A percentile compares a stretch with the other conserved stretches of the same genome.
Evolutionary conservation across 2,113 vertebrate genomes (phyloP).

Genomic region (Aptenodytes forsteri): DNA sequence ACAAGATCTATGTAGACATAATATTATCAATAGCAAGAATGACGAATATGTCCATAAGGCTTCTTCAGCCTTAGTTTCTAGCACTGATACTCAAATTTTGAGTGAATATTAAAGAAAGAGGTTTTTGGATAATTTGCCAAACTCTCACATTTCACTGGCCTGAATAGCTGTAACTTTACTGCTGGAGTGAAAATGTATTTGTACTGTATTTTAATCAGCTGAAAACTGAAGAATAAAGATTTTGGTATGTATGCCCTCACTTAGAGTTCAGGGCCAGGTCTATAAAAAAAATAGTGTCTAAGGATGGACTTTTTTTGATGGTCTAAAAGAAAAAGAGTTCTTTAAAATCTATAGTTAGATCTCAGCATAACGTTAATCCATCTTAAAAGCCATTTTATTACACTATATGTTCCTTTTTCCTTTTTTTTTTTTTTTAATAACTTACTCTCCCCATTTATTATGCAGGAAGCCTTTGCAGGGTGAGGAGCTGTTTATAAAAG

Average conservation of each 20-base stretch:
- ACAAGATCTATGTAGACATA: neutral
- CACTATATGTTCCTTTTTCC: accelerated
- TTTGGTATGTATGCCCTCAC: neutral
- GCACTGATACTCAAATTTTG: neutral
- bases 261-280: neutral
- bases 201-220: neutral
- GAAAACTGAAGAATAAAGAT: neutral
- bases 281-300: neutral
- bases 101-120: neutral
- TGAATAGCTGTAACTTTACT: neutral
- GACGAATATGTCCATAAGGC: neutral
- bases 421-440: neutral
- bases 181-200: neutral
- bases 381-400: neutral
- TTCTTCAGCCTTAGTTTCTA: neutral
- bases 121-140: neutral
- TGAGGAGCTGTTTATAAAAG: neutral
- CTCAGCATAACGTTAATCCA: neutral
- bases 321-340: neutral
- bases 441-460: neutral
- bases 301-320: neutral
- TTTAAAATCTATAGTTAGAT: neutral
- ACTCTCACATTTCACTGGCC: neutral
- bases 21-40: neutral
- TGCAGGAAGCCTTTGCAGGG: neutral